Evolutionary conservation across 2,888 invertebrate species (phyloP), one percentile per base, ranked within the genome.

Genomic region (Ramazzottius varieornatus): DNA sequence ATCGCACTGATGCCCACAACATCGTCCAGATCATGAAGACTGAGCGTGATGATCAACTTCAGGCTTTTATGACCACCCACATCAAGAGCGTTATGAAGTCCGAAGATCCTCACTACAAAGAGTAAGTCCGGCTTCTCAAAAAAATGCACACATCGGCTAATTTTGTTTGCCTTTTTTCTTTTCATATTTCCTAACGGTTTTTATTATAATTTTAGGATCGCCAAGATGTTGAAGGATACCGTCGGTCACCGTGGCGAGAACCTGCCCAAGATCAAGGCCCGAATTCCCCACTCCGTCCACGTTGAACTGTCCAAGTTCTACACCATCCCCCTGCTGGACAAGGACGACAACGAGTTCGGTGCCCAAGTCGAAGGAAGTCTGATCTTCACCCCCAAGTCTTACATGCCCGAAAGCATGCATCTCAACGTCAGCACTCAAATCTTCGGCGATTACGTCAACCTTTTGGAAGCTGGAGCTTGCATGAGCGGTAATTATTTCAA

Each of bases 391-490:
- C 4, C 54, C 54, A 54, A 54, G 29, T 54, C 54, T 8, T 54
- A 54, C 54, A 13, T 54, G 8, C 54, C 54, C 4, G 4, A 29
- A 8, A 8, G 16, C 4, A 8, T 54, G 13, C 54, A 54, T 4
- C 24, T 54, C 54, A 54, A 54, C 54, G 54, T 54, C 54, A 54
- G 54, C 54, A 29, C n/a, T 29, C n/a, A 54, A 54, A 24, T 29
- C 54, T 54, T 16, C 4, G 29, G 54, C 29, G 54, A 54, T 8
- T 54, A 54, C 29, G 29, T 54, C 54, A 54, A 54, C 24, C 16
- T 54, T 29, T 24, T 54, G 54, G 54, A 54, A 29, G 24, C 54
- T 24, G 54, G 54, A 24, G 54, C 24, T 13, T 8, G 24, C 29
- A 16, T 54, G n/a, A 8, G 24, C 4, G 40, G 40, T 40, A 40